Base-by-base conservation (phyloP, 2,888 invertebrate genomes). In the Lasioglossum villosulum region DNA sequence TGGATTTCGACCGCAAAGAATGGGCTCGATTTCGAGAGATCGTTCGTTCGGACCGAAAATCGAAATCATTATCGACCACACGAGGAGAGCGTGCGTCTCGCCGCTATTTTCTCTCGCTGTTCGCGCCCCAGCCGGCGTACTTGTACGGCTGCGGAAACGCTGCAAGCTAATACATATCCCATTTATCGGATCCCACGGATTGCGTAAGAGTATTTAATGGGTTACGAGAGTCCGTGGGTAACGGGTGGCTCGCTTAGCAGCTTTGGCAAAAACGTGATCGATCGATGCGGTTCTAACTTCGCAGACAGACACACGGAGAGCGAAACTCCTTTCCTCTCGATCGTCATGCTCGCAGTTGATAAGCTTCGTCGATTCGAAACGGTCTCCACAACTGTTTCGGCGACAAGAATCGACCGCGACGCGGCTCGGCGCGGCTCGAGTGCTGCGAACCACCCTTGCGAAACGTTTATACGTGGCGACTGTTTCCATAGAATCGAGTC, bases 181-280 rank as follows among this genome's bases (percentile, higher is more conserved):
- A 86, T 90, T 93, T 92, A 91, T 92, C 88, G 91, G 92, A 90
- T 90, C 83, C 75, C 87, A 76, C 77, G 85, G 86, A 89, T 93
- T 90, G 90, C 89, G 83, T 91, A 91, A 92, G 86, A 84, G 86
- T 89, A 89, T 88, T 89, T 90, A 87, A 87, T 78, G 68, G 76
- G 75, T 71, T 76, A 87, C 73, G 74, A 66, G 84, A 81, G 85
- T 85, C 83, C 59, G 63, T 77, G 76, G 66, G 84, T 71, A 70
- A 78, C 68, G 76, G 73, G 56, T 83, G 83, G 74, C 68, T 81
- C 78, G 81, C 37, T 82, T 59, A 78, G 68, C 42, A 66, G 76
- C 63, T 78, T 82, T 80, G 71, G 73, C 56, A 81, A 85, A 81
- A 59, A 70, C 71, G 56, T 59, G 63, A 30, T 42, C 81, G 85